Percentiles rank a stretch among this genome's conserved stretches.
Conservation (phyloP, 2,888 invertebrate genomes). For the Eupithecia insigniata region DNA sequence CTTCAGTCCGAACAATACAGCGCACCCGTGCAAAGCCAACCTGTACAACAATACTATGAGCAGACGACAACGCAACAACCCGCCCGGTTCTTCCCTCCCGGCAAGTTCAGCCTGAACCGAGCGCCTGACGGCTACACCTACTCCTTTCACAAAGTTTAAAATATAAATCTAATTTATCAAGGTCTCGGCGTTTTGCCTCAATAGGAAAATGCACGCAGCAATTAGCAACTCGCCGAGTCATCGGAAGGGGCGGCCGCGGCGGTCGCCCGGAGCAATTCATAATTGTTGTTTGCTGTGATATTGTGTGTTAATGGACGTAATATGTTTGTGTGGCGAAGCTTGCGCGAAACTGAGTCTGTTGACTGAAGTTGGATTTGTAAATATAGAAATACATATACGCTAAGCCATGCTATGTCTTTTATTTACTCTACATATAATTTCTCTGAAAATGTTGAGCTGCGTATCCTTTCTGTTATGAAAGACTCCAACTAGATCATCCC, state of each 20-base stretch:
- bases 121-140: constrained; percentile 95
- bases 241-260: constrained; percentile 60
- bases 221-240: constrained; percentile 79
- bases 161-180: constrained; percentile 66
- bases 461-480: not conserved
- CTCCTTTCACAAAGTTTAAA: constrained; percentile 88
- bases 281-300: constrained; percentile 84
- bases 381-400: constrained; percentile 66
- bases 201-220: constrained; percentile 73
- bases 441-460: not conserved
- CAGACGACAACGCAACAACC: constrained; percentile 88
- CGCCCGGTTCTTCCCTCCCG: constrained; percentile 91
- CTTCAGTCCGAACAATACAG: constrained; percentile 68
- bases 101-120: constrained; percentile 92
- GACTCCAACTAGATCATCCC: not conserved
- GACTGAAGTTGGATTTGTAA: constrained; percentile 72
- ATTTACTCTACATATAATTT: not conserved
- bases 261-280: constrained; percentile 75
- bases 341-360: constrained; percentile 59
- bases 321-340: constrained; percentile 65
- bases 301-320: constrained; percentile 80
- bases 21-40: constrained; percentile 44
- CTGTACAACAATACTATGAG: constrained; percentile 79
- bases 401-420: constrained; percentile 42
- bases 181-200: constrained; percentile 70